Evolutionary conservation across 2,888 invertebrate species (phyloP).

Genomic region (Cheilosia pagana): DNA sequence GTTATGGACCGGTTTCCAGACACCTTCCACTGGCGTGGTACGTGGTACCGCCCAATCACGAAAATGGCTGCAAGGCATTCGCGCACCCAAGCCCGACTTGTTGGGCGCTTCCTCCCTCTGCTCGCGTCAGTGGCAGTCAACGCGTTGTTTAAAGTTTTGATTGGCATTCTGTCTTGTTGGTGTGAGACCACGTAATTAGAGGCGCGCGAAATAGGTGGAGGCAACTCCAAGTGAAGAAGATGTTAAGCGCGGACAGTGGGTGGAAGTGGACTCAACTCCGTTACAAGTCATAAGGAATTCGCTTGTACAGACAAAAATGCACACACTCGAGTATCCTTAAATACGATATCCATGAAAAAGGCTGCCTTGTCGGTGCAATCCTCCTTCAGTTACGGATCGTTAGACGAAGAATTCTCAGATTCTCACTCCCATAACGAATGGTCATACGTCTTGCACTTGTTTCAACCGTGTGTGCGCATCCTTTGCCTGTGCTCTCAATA

Average conservation of each 20-base stretch:
- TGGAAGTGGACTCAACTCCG: conserved; percentile 31
- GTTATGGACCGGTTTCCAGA: conserved; percentile 64
- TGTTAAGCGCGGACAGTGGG: conserved; percentile 62
- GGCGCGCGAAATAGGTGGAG: conserved; percentile 66
- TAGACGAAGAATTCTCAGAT: conserved; percentile 45
- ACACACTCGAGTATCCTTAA: conserved; percentile 42
- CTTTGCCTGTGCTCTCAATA: conserved; percentile 24
- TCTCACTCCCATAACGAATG: conserved; percentile 73
- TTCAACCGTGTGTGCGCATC: conserved; percentile 39
- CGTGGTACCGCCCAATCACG: conserved; percentile 69
- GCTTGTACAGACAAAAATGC: conserved; percentile 2
- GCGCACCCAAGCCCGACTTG: conserved; percentile 53
- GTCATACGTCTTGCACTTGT: conserved; percentile 73
- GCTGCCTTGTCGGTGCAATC: conserved; percentile 11
- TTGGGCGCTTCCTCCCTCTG: conserved; percentile 39
- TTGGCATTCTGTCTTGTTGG: conserved; percentile 59
- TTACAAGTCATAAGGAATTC: not conserved
- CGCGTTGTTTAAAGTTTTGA: conserved; percentile 69
- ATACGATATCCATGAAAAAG: conserved; percentile 70
- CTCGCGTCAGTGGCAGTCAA: conserved; percentile 61
- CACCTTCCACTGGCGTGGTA: conserved; percentile 44
- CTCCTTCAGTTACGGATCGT: conserved; percentile 65
- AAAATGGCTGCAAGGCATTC: conserved; percentile 74
- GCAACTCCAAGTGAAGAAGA: conserved; percentile 66
- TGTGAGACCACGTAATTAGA: conserved; percentile 60